Percentiles rank a stretch among this genome's conserved stretches.
Evolutionary conservation across 2,888 invertebrate genomes (phyloP).

Genomic region (Xanthorhoe spadicearia): DNA sequence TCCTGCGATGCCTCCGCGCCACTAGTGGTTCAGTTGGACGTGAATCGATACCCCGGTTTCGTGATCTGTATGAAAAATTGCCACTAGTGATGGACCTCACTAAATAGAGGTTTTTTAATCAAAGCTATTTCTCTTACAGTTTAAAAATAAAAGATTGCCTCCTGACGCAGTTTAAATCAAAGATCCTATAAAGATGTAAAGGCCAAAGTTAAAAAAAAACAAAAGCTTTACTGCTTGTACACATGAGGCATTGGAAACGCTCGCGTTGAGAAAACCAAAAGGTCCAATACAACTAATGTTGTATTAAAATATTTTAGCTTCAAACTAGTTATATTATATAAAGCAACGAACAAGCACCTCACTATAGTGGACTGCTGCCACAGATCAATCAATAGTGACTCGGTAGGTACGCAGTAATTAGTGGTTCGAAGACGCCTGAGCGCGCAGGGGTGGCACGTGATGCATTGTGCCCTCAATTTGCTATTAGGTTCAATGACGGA

Average conservation of each 20-base stretch:
- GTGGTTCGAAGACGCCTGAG: conserved; percentile 56
- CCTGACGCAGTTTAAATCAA: too few relatives aligned
- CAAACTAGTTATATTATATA: too few relatives aligned
- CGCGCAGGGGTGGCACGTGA: conserved; percentile 43
- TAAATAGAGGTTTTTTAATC: neutral
- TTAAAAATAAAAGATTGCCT: too few relatives aligned
- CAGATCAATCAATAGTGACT: conserved; percentile 18
- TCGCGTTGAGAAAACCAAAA: too few relatives aligned
- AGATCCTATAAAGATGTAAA: too few relatives aligned
- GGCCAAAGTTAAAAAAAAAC: too few relatives aligned
- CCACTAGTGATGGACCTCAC: conserved; percentile 6
- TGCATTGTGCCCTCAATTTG: conserved; percentile 28
- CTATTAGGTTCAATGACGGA: conserved; percentile 22
- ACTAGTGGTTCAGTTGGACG: conserved; percentile 62
- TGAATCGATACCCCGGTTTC: conserved; percentile 74
- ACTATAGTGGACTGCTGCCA: conserved; percentile 12
- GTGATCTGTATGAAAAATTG: conserved; percentile 80
- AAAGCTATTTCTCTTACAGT: neutral
- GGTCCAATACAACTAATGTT: too few relatives aligned
- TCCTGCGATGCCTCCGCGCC: conserved; percentile 55
- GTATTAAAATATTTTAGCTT: too few relatives aligned
- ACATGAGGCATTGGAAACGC: too few relatives aligned
- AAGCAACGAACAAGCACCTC: neutral
- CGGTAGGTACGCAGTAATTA: conserved; percentile 71
- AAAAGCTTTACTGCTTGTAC: too few relatives aligned